A percentile compares a stretch with the other conserved stretches of the same genome.
These are phyloP conservation scores for Agelastica alni DNA, from an alignment of 2,888 invertebrate genomes.

Conservation along the genomic window DNA sequence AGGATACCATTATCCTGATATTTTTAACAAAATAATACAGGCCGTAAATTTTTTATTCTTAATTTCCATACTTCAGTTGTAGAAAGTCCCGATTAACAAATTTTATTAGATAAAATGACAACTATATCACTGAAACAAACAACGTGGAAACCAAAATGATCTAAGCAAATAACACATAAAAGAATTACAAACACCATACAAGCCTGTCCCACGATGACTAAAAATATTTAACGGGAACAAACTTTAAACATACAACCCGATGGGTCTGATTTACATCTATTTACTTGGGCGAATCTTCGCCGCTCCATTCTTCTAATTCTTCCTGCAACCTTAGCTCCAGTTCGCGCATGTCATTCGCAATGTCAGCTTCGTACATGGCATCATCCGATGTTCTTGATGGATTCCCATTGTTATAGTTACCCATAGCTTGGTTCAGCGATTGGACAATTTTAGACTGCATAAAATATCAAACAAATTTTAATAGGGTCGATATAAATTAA, in stretches of 20 bases:
- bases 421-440: conserved; percentile 47
- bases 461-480: conserved; percentile 20
- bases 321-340: conserved; percentile 68
- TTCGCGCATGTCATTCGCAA: conserved; percentile 70
- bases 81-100: no score
- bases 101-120: conserved; percentile 13
- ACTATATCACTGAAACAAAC: not conserved
- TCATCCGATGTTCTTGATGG: conserved; percentile 54
- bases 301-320: conserved; percentile 69
- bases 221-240: conserved; percentile 1
- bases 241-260: conserved; percentile 1
- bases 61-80: no score
- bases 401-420: conserved; percentile 44
- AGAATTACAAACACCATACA: conserved; percentile 5
- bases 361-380: conserved; percentile 66
- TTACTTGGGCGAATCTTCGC: conserved; percentile 58
- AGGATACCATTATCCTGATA: no score
- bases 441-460: conserved; percentile 55
- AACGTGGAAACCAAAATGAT: conserved; percentile 8
- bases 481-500: not conserved
- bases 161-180: conserved; percentile 7
- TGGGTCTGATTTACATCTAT: not conserved
- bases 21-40: no score
- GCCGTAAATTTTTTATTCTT: no score
- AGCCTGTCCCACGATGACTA: conserved; percentile 1